phyloP scores from a whole-genome alignment of 2,888 invertebrate species.

The Aquatica leii region DNA sequence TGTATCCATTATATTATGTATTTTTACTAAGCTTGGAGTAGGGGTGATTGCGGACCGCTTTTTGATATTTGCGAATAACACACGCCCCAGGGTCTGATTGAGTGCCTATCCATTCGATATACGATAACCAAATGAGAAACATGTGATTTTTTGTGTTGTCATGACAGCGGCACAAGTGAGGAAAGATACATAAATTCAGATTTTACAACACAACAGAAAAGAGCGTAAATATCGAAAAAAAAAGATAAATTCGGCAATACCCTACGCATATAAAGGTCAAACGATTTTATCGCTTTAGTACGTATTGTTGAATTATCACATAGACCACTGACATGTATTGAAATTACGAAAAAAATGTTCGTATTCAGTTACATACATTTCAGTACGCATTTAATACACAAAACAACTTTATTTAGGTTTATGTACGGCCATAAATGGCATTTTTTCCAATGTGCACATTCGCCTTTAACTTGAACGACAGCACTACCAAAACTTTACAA shows the following conservation, averaged over 20 bases:
- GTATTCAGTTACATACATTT: constrained; percentile 5
- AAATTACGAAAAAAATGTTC: constrained; percentile 23
- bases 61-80: constrained; percentile 55
- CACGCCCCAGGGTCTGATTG: constrained; percentile 53
- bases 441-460: too few relatives aligned
- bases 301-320: constrained; percentile 29
- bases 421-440: too few relatives aligned
- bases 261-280: constrained; percentile 32
- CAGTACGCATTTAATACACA: constrained; percentile 4
- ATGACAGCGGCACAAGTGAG: constrained; percentile 44
- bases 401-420: not conserved
- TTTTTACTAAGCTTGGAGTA: constrained; percentile 56
- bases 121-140: constrained; percentile 56
- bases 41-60: constrained; percentile 49
- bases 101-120: constrained; percentile 53
- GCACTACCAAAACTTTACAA: too few relatives aligned
- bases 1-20: constrained; percentile 60
- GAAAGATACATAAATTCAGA: constrained; percentile 38
- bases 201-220: constrained; percentile 30
- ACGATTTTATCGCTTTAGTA: constrained; percentile 31
- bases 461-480: too few relatives aligned
- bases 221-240: constrained; percentile 34
- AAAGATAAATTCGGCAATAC: constrained; percentile 30
- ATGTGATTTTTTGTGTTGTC: constrained; percentile 53
- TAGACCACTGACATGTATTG: constrained; percentile 22